Evolutionary conservation across 1,140 invertebrate species (phyloP).

Genomic region (Pinna nobilis): DNA sequence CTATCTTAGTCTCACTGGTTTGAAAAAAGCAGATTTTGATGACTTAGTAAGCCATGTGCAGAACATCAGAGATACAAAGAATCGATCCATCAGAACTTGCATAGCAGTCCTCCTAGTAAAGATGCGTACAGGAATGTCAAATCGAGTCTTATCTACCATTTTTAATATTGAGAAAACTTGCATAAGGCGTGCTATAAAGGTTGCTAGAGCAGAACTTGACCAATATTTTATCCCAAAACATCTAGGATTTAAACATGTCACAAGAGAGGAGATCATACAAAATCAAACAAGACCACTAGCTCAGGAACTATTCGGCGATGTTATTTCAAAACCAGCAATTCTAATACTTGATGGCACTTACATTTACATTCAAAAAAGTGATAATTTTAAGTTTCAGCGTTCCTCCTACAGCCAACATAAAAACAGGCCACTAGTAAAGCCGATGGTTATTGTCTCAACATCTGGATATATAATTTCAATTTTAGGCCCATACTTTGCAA

Average conservation of each 20-base stretch:
- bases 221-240: constrained; percentile 7
- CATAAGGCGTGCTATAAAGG: constrained; percentile 5
- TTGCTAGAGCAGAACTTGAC: not conserved
- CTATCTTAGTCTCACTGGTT: no score
- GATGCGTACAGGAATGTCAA: constrained; percentile 17
- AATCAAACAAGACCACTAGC: constrained; percentile 18
- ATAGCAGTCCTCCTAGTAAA: constrained; percentile 19
- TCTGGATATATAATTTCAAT: constrained; percentile 15
- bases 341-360: constrained; percentile 10
- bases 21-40: no score
- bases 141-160: constrained; percentile 15
- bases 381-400: constrained; percentile 18
- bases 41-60: no score
- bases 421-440: constrained; percentile 6
- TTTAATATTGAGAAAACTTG: constrained; percentile 14
- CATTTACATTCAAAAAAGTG: constrained; percentile 2
- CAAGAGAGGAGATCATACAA: constrained; percentile 17
- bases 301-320: constrained; percentile 22
- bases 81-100: not conserved
- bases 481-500: constrained; percentile 20
- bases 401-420: constrained; percentile 26
- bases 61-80: no score
- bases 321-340: constrained; percentile 4
- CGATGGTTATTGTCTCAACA: constrained; percentile 27
- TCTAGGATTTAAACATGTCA: constrained; percentile 20